A percentile compares a stretch with the other conserved stretches of the same genome.
Conservation (phyloP, 1,140 invertebrate species). For the Drosophila simulans region DNA sequence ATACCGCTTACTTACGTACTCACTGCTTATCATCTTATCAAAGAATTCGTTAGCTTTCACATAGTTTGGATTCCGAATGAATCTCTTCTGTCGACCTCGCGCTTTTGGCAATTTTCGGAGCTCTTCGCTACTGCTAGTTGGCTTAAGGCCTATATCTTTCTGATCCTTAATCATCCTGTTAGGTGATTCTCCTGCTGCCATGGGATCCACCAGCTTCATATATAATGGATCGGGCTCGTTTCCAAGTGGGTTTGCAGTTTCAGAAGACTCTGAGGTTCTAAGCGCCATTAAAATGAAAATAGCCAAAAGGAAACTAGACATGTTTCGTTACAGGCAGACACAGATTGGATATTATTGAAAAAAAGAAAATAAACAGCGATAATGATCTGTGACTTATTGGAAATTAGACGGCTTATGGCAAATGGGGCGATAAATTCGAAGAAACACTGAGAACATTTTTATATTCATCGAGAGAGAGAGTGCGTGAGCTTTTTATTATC, state of each 20-base stretch:
- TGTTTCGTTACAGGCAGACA: background rate
- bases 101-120: background rate
- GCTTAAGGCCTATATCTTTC: too few species aligned
- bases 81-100: constrained; percentile 9
- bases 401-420: background rate
- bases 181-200: too few species aligned
- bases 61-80: constrained; percentile 46
- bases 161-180: too few species aligned
- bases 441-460: background rate
- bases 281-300: background rate
- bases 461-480: too few species aligned
- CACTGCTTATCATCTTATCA: background rate
- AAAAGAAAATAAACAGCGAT: background rate
- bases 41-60: background rate
- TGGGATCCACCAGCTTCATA: too few species aligned
- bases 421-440: background rate
- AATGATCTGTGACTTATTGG: background rate
- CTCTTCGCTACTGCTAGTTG: background rate
- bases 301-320: background rate
- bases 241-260: background rate
- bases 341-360: background rate
- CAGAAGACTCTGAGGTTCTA: background rate
- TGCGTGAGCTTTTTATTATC: too few species aligned
- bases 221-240: too few species aligned
- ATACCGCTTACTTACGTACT: too few species aligned